Evolutionary conservation across 1,140 invertebrate species (phyloP).

Genomic region (Centruroides sculpturatus): DNA sequence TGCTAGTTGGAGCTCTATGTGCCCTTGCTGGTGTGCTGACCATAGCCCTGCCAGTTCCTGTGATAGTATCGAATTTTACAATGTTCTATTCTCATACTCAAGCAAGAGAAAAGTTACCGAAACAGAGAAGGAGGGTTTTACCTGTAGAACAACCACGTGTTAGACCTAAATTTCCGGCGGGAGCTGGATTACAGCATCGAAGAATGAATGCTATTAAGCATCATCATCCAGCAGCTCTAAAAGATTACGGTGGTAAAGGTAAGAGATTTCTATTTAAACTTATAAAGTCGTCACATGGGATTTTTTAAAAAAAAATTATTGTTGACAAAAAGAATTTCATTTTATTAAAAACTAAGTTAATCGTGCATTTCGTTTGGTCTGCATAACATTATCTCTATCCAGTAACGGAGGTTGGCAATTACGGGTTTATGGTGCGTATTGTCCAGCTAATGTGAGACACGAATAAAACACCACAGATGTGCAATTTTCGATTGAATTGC

Average conservation of each 20-base stretch:
- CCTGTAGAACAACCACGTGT: slow-evolving; percentile 74
- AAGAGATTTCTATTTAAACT: too few relatives aligned
- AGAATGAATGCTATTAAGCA: slow-evolving; percentile 57
- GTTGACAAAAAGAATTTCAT: too few relatives aligned
- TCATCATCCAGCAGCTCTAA: slow-evolving; percentile 34
- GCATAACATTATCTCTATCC: too few relatives aligned
- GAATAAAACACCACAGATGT: too few relatives aligned
- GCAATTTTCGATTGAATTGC: too few relatives aligned
- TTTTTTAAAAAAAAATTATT: too few relatives aligned
- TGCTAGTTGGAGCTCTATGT: slow-evolving; percentile 92
- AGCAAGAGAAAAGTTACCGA: slow-evolving; percentile 88
- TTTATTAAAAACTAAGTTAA: too few relatives aligned
- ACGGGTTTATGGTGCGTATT: too few relatives aligned
- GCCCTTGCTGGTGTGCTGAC: slow-evolving; percentile 91
- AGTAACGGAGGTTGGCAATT: too few relatives aligned
- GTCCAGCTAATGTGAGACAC: too few relatives aligned
- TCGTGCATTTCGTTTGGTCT: too few relatives aligned
- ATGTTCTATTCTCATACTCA: slow-evolving; percentile 97
- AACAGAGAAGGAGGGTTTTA: slow-evolving; percentile 83
- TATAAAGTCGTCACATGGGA: too few relatives aligned
- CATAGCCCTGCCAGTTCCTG: slow-evolving; percentile 91
- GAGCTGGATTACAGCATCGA: slow-evolving; percentile 33
- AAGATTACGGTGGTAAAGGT: slow-evolving; percentile 4
- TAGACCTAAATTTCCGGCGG: slow-evolving; percentile 32
- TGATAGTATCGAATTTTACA: slow-evolving; percentile 96